Conservation (phyloP, 2,113 vertebrate genomes). For the Chrysochloris asiatica region DNA sequence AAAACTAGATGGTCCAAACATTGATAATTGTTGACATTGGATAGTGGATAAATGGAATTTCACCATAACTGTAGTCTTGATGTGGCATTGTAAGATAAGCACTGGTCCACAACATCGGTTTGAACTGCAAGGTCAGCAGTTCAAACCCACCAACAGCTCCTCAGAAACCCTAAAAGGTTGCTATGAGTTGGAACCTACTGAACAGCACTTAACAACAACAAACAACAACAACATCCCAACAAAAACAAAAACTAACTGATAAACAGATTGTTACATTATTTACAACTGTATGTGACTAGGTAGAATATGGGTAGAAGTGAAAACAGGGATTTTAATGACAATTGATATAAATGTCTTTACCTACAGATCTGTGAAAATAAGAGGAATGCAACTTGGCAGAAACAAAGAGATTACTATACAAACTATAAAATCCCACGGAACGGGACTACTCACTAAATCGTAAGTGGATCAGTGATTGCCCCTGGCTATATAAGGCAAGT, state of each 20-base stretch:
- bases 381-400: background rate
- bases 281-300: background rate
- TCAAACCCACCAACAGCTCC: too few species aligned
- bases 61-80: too few species aligned
- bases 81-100: too few species aligned
- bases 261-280: background rate
- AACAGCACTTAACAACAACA: background rate
- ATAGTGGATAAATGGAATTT: too few species aligned
- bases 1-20: too few species aligned
- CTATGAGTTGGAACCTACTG: too few species aligned
- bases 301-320: background rate
- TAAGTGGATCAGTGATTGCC: slow-evolving; percentile 18
- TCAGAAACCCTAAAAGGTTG: too few species aligned
- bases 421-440: background rate
- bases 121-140: too few species aligned
- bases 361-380: slow-evolving; percentile 37
- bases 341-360: slow-evolving; percentile 43
- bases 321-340: background rate
- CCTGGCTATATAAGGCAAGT: slow-evolving; percentile 36
- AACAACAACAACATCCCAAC: too few species aligned
- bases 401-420: background rate
- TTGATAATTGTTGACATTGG: too few species aligned
- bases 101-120: too few species aligned
- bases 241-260: background rate
- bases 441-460: slow-evolving; percentile 39